Base-by-base conservation (phyloP, 2,888 invertebrate species). In the Tortrix viridana region DNA sequence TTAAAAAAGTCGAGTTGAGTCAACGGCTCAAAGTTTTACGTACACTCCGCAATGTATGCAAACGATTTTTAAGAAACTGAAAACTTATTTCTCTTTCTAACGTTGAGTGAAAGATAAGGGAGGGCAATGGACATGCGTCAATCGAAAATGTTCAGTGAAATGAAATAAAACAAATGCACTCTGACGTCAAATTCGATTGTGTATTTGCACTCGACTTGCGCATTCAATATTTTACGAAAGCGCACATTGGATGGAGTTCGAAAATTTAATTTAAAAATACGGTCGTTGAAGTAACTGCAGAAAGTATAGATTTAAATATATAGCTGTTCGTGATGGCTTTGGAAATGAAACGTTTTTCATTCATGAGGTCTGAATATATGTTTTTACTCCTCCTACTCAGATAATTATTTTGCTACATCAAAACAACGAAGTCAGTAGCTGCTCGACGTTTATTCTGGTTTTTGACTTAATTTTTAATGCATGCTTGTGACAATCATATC, bases 101-200 rank as follows among this genome's bases (percentile, higher is more conserved):
- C 23, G 23, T 46, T 46, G 20, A 18, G 20, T 41, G 43, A 47
- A 48, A 12, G 16, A 52, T 38, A 57, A n/a, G 52, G 38, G 47
- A 57, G 12, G 32, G 41, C 50, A 26, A 41, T 52, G 12, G 32
- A 26, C 50, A 26, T 48, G 41, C 52, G 57, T 63, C 62, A 63
- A 47, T 57, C 52, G 46, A 43, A 47, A 43, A 47, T 52, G 50
- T 52, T 63, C 63, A 48, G 41, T 53, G 58, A 53, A 58, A 58
- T 58, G 57, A 58, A 57, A 63, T 63, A 53, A 63, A 63, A 63
- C 58, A 63, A 63, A 63, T 63, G 57, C 63, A 52, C 47, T 53
- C 53, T 37, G 63, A 58, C 63, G 26, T 63, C 57, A 58, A 58
- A 58, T 58, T 43, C 63, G 57, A 63, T 63, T 63, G 63, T 63